Conservation (phyloP, 2,888 invertebrate species). For the Agonopterix alstromeriana region DNA sequence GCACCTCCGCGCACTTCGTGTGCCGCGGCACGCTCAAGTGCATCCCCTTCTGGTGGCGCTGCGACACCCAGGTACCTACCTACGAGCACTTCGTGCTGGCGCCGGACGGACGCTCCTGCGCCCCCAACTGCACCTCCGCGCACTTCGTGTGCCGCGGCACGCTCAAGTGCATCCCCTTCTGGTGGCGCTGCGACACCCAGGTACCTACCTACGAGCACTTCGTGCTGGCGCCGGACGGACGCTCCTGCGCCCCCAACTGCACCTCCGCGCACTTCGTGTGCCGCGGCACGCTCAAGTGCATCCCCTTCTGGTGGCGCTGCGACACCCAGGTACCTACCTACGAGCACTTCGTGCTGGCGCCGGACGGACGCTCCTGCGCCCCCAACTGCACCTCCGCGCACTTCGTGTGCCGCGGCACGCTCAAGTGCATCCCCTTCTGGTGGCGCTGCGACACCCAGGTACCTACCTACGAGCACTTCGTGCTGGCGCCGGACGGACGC, state of each 20-base stretch:
- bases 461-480: constrained; percentile 89
- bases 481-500: constrained; percentile 78
- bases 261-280: constrained; percentile 90
- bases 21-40: constrained; percentile 89
- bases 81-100: constrained; percentile 85
- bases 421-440: constrained; percentile 93
- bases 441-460: constrained; percentile 84
- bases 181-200: constrained; percentile 83
- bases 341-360: constrained; percentile 82
- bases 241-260: constrained; percentile 84
- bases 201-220: constrained; percentile 90
- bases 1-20: constrained; percentile 88
- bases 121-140: constrained; percentile 86
- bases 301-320: constrained; percentile 89
- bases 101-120: constrained; percentile 80
- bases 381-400: constrained; percentile 89
- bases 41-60: constrained; percentile 89
- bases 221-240: constrained; percentile 78
- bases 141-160: constrained; percentile 88
- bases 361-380: constrained; percentile 80
- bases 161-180: constrained; percentile 94
- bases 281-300: constrained; percentile 87
- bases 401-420: constrained; percentile 86
- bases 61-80: too few relatives aligned
- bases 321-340: too few relatives aligned